Evolutionary conservation across 2,797 vertebrate genomes (phyloP), one percentile per base, ranked within the genome.

Genomic region (Pampus argenteus): DNA sequence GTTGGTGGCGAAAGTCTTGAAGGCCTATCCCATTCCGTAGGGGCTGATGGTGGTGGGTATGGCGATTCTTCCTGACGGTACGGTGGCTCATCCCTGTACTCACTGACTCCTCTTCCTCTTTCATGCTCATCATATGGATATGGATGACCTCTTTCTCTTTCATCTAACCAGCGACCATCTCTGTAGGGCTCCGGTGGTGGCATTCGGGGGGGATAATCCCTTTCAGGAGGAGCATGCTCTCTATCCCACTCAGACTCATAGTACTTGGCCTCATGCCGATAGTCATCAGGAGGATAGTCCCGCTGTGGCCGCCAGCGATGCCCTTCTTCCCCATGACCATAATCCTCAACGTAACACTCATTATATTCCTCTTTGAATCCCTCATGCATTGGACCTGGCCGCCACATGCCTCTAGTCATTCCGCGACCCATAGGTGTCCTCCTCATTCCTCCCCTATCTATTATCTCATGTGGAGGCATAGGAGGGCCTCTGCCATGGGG

Each of bases 91-190:
- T 96, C 95, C 23, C 94, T 91, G 87, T 96, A 98, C 60, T 97
- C 95, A 63, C 94, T 93, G 31, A 89, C 97, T 5, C 95, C 95
- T 65, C 96, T 95, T 47, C 95, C 93, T 71, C 93, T 86, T 60
- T 95, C 89, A 36, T 94, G 95, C 72, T 96, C 94, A 66, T 97
- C 95, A 83, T 94, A 96, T 7, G 90, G 79, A 88, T 95, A 95
- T 45, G 92, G 90, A 56, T 13, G 82, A 63, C 74, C 81, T 49
- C 95, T 92, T 51, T 76, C 96, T 67, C 94, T 93, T 56, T 96
- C 96, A 0, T 97, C 95, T 63, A 88, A 88, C 97, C 97, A 98
- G 11, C 85, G 92, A 6, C 95, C 94, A 26, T 98, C 96, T 80
- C 93, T 94, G 17, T 95, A 95, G 78, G 92, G 93, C 61, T 98